phyloP scores from a whole-genome alignment of 2,113 vertebrate species.

The Microtus montanus region DNA sequence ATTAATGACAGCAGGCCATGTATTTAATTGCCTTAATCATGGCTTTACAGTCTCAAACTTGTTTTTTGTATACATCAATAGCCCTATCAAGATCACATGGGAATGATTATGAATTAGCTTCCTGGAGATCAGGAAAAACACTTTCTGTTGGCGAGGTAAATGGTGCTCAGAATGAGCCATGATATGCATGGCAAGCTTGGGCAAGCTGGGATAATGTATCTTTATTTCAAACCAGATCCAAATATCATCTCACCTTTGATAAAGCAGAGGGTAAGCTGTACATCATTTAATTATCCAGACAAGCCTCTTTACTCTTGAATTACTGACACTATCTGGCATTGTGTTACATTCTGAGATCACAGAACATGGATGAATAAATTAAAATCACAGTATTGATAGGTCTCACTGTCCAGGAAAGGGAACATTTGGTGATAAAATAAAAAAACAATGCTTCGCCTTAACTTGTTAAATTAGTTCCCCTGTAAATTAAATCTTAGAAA shows the following conservation, averaged over 20 bases:
- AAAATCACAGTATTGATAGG: neutral
- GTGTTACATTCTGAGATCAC: neutral
- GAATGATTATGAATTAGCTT: neutral
- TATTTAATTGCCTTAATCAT: slow-evolving; percentile 1
- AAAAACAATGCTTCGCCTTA: neutral
- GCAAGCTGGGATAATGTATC: neutral
- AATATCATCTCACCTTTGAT: slow-evolving; percentile 32
- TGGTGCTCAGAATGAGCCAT: neutral
- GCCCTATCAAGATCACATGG: neutral
- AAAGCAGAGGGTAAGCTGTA: neutral
- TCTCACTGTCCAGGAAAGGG: neutral
- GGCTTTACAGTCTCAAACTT: neutral
- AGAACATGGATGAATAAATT: neutral
- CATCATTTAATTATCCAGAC: neutral
- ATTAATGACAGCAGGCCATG: neutral
- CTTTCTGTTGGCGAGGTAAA: neutral
- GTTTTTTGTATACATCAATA: neutral
- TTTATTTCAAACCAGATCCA: neutral
- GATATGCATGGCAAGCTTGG: neutral
- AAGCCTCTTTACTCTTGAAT: neutral
- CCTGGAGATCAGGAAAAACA: neutral
- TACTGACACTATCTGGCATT: neutral
- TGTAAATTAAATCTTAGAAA: slow-evolving; percentile 13
- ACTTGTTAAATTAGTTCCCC: neutral
- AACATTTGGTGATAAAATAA: neutral